Base-by-base conservation (phyloP, 2,888 invertebrate genomes). In the Piscicola geometra region DNA sequence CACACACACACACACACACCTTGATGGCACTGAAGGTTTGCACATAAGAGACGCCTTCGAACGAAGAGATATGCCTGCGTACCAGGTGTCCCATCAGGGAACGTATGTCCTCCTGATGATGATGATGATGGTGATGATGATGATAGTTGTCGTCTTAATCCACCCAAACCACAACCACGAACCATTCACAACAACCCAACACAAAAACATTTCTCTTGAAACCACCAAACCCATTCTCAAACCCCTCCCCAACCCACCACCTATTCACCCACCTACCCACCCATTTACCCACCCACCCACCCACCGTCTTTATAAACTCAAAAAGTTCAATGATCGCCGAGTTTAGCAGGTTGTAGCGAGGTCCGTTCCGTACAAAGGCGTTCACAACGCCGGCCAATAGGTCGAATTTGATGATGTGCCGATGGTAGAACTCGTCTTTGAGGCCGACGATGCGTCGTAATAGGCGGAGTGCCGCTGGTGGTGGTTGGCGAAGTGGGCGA, bases 311-410 rank as follows among this genome's bases (percentile, higher is more conserved):
- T 80, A 99, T 95, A 87, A 94, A 99, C 88, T 99, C 99, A 88
- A 99, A 99, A 89, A 99, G 90, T 88, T 99, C 99, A 86, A 99
- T 89, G 86, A 99, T 93, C 80, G 99, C 98, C 36, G 98, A 99
- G 87, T 99, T 99, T 82, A 99, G 88, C 81, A 99, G 90, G 88
- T 99, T 99, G 88, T 99, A 99, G 83, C 97, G 90, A 83, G 94
- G 93, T 86, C 97, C 96, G 88, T 99, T 99, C 83, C 92, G 90
- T 82, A 93, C 90, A 86, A 99, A 96, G 80, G 96, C 93, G 86
- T 96, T 95, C 81, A 98, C 92, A 76, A 99, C 94, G 47, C 95
- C 95, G 81, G 93, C 92, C 87, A 99, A 94, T 76, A 98, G 89
- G 87, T 94, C 93, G 79, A 94, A 93, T 86, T 93, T 93, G 81